Conservation (phyloP, 2,113 vertebrate genomes). For the Willisornis vidua region DNA sequence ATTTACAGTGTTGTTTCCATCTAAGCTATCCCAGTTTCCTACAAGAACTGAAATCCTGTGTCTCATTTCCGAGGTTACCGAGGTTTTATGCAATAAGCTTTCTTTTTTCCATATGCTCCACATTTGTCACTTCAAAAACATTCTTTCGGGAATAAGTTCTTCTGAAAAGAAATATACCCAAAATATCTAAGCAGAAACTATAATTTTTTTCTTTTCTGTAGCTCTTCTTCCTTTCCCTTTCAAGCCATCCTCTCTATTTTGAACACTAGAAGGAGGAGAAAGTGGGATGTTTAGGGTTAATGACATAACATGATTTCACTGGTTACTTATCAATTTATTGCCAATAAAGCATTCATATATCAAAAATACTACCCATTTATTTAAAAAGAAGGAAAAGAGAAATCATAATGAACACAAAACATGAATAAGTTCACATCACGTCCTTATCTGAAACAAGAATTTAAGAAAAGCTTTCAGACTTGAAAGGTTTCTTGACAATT, state of each 20-base stretch:
- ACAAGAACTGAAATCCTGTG: not conserved
- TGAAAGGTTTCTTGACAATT: slow-evolving; percentile 12
- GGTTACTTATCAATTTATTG: not conserved
- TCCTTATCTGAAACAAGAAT: not conserved
- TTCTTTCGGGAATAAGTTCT: not conserved
- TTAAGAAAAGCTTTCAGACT: slow-evolving; percentile 18
- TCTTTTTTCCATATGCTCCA: not conserved
- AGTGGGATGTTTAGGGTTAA: not conserved
- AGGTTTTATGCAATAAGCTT: not conserved
- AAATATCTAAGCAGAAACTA: not conserved
- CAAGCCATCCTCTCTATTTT: not conserved
- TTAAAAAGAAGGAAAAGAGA: not conserved
- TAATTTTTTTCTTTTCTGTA: not conserved
- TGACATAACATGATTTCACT: not conserved
- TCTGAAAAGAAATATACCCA: not conserved
- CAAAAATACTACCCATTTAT: slow-evolving; percentile 9
- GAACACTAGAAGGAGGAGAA: not conserved
- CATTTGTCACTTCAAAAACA: not conserved
- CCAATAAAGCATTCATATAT: not conserved
- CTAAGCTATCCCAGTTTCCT: not conserved
- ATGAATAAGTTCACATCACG: not conserved
- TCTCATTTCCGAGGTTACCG: not conserved
- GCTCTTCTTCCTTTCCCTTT: not conserved
- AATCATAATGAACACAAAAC: not conserved
- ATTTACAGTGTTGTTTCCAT: not conserved